phyloP scores from a whole-genome alignment of 1,140 invertebrate genomes.

The Brachionus rubens region DNA sequence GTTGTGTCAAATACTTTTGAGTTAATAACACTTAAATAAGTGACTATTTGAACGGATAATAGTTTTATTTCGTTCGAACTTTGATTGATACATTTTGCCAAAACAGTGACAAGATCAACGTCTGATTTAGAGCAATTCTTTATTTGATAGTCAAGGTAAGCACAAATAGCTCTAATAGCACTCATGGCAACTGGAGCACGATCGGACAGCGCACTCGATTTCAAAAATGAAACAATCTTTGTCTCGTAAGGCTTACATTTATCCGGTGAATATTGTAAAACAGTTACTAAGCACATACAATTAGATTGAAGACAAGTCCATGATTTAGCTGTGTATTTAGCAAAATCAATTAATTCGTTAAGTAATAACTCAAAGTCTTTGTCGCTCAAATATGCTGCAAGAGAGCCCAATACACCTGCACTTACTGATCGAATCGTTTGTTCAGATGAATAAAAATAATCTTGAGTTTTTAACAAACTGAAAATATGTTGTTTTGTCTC shows the following conservation, averaged over 20 bases:
- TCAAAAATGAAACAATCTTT: constrained; percentile 10
- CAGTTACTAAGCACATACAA: background rate
- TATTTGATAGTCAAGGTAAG: constrained; percentile 74
- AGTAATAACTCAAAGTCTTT: constrained; percentile 74
- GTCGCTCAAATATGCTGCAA: constrained; percentile 72
- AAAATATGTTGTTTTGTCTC: constrained; percentile 73
- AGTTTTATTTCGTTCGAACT: constrained; percentile 89
- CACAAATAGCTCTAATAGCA: constrained; percentile 77
- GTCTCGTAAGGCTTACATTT: background rate
- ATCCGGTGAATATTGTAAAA: background rate
- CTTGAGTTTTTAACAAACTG: constrained; percentile 65
- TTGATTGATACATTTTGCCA: constrained; percentile 88
- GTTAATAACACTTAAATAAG: constrained; percentile 63
- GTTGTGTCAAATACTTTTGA: constrained; percentile 64
- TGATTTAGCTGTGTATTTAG: background rate
- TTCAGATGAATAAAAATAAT: constrained; percentile 70
- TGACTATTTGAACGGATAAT: constrained; percentile 75
- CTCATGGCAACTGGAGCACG: constrained; percentile 74
- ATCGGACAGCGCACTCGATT: background rate
- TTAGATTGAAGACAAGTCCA: background rate
- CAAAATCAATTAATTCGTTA: constrained; percentile 67
- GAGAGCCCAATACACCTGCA: constrained; percentile 80
- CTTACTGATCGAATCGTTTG: constrained; percentile 75
- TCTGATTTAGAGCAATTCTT: constrained; percentile 67
- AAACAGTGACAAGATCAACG: constrained; percentile 69